Conservation (phyloP, 1,140 invertebrate genomes). For the Brachystomella parvula region DNA sequence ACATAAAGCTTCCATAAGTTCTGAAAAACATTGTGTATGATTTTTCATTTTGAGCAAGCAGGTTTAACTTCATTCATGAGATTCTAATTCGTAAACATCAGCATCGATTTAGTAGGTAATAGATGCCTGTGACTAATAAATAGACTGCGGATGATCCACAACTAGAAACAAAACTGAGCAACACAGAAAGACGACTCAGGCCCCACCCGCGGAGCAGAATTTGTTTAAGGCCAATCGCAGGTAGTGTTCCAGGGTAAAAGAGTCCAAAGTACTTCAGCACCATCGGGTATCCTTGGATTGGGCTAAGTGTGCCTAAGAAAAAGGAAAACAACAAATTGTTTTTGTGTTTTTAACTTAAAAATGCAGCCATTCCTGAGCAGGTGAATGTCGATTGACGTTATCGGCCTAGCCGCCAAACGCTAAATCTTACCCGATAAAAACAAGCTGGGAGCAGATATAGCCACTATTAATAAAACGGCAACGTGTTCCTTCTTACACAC, state of each 20-base stretch:
- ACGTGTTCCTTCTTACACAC: no score
- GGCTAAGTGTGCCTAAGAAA: neutral
- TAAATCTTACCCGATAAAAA: no score
- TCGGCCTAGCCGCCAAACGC: no score
- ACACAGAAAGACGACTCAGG: neutral
- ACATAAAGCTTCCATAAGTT: no score
- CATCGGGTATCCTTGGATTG: neutral
- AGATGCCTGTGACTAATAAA: neutral
- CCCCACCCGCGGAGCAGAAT: neutral
- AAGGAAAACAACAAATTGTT: neutral
- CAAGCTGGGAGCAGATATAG: no score
- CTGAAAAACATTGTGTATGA: no score
- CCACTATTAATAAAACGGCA: no score
- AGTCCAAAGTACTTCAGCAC: neutral
- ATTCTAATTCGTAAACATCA: no score
- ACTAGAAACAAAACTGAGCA: neutral
- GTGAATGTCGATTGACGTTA: no score
- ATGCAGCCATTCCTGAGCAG: neutral
- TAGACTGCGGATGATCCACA: neutral
- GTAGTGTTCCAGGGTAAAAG: slow-evolving; percentile 1
- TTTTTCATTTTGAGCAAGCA: no score
- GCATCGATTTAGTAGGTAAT: neutral
- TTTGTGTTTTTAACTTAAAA: neutral
- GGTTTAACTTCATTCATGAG: no score
- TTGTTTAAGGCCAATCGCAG: neutral